Evolutionary conservation across 1,140 invertebrate species (phyloP), one percentile per base, ranked within the genome.

Genomic region (Callitettix versicolor): DNA sequence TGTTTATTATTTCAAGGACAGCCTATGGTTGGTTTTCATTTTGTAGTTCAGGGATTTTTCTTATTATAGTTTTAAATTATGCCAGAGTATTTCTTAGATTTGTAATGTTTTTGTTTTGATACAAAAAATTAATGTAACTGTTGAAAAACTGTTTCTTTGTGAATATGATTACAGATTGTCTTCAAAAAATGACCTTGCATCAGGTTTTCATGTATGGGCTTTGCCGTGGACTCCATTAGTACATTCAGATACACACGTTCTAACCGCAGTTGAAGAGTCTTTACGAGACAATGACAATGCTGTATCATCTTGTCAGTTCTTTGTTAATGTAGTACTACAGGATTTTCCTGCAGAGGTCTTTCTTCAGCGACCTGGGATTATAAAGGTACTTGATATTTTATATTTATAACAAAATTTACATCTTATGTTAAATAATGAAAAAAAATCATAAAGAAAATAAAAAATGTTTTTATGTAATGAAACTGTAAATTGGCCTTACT

Each of bases 281-380:
- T 62, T 80, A 2, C 69, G 60, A 42, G 9, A 65, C 40, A 1
- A 61, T 52, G 43, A 73, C 74, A 70, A 56, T 63, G 72, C 61
- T 62, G 69, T 69, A 60, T 73, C 67, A 63, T 76, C 62, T 1
- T 81, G 77, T 65, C 73, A 81, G 52, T 84, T 83, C 63, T 79
- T 84, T 53, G 68, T 68, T 26, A 76, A 82, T 67, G 78, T 84
- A 11, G 75, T 84, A 63, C 64, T 84, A 33, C 72, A 77, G 63
- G 82, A 84, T 65, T 84, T 84, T 69, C 79, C 80, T 41, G 73
- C 79, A 15, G 80, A 84, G 69, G 76, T 84, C 61, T 84, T 84
- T 67, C 69, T 84, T 21, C 82, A 83, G 60, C 73, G 79, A 60
- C 79, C 80, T 20, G 61, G 69, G 42, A 80, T 82, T 55, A 60